Conservation (phyloP, 2,888 invertebrate genomes). For the Ochlodes sylvanus region DNA sequence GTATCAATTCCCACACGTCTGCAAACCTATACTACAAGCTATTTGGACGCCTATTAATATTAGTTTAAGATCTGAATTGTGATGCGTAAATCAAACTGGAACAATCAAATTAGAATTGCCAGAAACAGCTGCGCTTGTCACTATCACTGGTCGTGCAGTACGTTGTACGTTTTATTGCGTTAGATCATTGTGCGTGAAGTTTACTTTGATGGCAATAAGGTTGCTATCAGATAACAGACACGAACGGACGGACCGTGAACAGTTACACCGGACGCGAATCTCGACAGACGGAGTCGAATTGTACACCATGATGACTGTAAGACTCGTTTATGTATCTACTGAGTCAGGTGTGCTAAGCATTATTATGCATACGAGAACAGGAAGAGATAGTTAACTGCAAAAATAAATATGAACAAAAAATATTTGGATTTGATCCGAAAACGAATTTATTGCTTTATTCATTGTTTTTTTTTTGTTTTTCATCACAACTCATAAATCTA, state of each 20-base stretch:
- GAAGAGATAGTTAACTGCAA: not conserved
- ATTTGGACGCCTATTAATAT: not conserved
- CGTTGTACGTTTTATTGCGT: slow-evolving; percentile 17
- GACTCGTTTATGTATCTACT: slow-evolving; percentile 14
- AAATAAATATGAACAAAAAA: not conserved
- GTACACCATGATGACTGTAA: slow-evolving; percentile 13
- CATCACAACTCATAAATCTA: too few relatives aligned
- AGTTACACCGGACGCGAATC: slow-evolving; percentile 26
- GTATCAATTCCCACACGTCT: slow-evolving; percentile 30
- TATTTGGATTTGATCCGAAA: not conserved
- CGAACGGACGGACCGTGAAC: slow-evolving; percentile 17
- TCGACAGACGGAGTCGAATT: slow-evolving; percentile 16
- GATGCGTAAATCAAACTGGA: slow-evolving; percentile 18
- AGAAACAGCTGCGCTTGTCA: slow-evolving; percentile 29
- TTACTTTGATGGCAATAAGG: slow-evolving; percentile 18
- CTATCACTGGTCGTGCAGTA: slow-evolving; percentile 15
- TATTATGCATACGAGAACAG: not conserved
- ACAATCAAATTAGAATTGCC: slow-evolving; percentile 22
- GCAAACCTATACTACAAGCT: not conserved
- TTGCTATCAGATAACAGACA: slow-evolving; percentile 17
- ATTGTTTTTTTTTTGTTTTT: too few relatives aligned
- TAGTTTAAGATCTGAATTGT: not conserved
- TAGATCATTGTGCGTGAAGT: slow-evolving; percentile 18
- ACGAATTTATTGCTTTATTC: too few relatives aligned
- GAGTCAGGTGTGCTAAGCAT: not conserved